Evolutionary conservation across 2,888 invertebrate genomes (phyloP), one percentile per base, ranked within the genome.

Genomic region (Brachyptera putata): DNA sequence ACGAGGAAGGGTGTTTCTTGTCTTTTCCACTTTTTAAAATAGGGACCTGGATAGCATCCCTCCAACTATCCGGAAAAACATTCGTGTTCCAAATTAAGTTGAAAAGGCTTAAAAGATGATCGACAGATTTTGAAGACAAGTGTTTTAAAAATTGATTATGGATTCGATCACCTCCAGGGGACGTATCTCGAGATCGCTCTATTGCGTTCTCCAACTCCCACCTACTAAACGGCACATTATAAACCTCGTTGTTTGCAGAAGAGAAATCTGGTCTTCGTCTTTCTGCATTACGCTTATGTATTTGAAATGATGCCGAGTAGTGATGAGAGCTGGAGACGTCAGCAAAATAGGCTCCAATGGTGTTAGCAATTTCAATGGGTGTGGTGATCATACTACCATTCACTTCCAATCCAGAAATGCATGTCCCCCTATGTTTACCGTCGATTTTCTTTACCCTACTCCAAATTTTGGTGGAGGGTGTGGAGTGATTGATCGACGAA

Each of bases 51-150:
- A 26, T 16, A 13, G 58, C 49, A 11, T 49, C 18, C 48, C 49
- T 34, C 58, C 58, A 58, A 18, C 26, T 21, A 14, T 9, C 13
- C 58, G 58, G 58, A 30, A 58, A 58, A 14, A 26, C 26, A 14
- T 36, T 34, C 7, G 49, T 34, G 9, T 1, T 1, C 55, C 43
- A 59, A n/a, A 53, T 1, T 9, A 53, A 36, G 21, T 55, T 59
- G 55, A 39, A 13, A 16, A 30, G 39, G 3, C 39, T 21, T 5
- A 55, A 24, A 22, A 59, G 14, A n/a, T 22, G 53, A 24, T 18
- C n/a, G 14, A 49, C 24, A 21, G 39, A 16, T 7, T 37, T 25
- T 13, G 34, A 37, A 4, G 24, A 13, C 3, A 55, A 26, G 26
- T 30, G 30, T 24, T 55, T 55, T 18, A 55, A 34, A 16, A 55